Evolutionary conservation across 2,797 vertebrate species (phyloP).

Genomic region (Chromis chromis): DNA sequence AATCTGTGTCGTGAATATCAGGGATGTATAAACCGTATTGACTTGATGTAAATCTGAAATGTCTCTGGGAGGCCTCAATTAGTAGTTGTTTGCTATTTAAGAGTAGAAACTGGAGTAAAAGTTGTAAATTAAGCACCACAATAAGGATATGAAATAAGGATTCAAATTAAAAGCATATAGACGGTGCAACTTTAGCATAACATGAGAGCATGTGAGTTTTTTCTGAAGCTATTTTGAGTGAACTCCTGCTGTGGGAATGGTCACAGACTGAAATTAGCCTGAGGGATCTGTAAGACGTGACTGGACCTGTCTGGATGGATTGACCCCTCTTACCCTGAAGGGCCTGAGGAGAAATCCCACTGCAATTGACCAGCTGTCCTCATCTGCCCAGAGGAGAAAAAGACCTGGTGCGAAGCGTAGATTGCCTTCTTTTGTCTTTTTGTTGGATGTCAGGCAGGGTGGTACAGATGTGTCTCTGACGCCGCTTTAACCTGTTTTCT

Average conservation of each 20-base stretch:
- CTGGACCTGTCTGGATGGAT: conserved; percentile 62
- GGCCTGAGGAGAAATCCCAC: conserved; percentile 51
- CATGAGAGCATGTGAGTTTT: background rate
- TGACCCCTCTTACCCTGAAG: conserved; percentile 39
- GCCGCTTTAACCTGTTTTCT: background rate
- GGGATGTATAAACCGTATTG: background rate
- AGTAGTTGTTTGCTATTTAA: background rate
- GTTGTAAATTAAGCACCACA: background rate
- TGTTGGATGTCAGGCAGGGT: conserved; percentile 12
- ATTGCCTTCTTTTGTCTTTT: conserved; percentile 12
- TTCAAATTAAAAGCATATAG: background rate
- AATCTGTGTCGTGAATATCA: background rate
- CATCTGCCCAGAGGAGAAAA: conserved; percentile 36
- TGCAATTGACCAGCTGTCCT: conserved; percentile 58
- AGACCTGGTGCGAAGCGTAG: conserved; percentile 7
- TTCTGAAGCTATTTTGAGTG: conserved; percentile 16
- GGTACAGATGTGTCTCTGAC: conserved; percentile 20
- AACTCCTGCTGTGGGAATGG: conserved; percentile 35
- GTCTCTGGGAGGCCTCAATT: background rate
- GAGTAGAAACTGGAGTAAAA: conserved; percentile 9
- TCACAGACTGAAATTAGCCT: conserved; percentile 29
- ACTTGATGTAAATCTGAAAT: conserved; percentile 8
- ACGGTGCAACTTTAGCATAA: background rate
- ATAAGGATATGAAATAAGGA: background rate
- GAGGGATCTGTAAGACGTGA: conserved; percentile 43